Conservation (phyloP, 2,888 invertebrate genomes). For the Cordylochernes scorpioides region DNA sequence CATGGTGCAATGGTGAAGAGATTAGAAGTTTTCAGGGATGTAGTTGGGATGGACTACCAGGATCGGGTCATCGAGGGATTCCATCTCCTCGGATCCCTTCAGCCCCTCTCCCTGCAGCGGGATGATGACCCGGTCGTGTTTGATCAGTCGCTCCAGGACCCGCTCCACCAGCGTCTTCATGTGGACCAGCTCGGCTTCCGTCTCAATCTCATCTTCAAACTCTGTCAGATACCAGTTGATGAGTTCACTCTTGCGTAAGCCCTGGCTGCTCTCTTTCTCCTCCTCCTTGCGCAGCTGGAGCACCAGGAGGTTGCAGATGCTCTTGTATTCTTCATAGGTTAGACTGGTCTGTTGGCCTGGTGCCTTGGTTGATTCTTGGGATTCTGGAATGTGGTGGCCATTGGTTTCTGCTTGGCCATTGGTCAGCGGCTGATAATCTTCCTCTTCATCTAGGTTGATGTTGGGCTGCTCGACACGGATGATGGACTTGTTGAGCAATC, state of each 20-base stretch:
- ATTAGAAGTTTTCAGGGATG: slow-evolving; percentile 34
- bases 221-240: slow-evolving; percentile 72
- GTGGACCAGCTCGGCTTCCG: slow-evolving; percentile 64
- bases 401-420: slow-evolving; percentile 2
- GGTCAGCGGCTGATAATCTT: slow-evolving; percentile 17
- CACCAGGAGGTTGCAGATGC: slow-evolving; percentile 66
- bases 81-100: slow-evolving; percentile 29
- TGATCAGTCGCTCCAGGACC: slow-evolving; percentile 66
- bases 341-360: slow-evolving; percentile 25
- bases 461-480: slow-evolving; percentile 93
- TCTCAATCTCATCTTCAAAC: slow-evolving; percentile 58
- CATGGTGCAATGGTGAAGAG: no score
- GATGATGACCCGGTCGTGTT: slow-evolving; percentile 58
- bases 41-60: slow-evolving; percentile 92
- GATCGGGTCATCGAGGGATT: slow-evolving; percentile 46
- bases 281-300: slow-evolving; percentile 67
- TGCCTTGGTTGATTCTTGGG: slow-evolving; percentile 1
- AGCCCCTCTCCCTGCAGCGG: slow-evolving; percentile 34
- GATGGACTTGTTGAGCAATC: slow-evolving; percentile 78
- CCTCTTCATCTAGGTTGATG: slow-evolving; percentile 64
- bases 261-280: no score
- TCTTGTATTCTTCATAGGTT: slow-evolving; percentile 77
- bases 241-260: slow-evolving; percentile 40
- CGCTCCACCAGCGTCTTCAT: slow-evolving; percentile 71
- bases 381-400: background rate